Evolutionary conservation across 1,140 invertebrate genomes (phyloP), one percentile per base, ranked within the genome.

Genomic region (Trichomalopsis sarcophagae): DNA sequence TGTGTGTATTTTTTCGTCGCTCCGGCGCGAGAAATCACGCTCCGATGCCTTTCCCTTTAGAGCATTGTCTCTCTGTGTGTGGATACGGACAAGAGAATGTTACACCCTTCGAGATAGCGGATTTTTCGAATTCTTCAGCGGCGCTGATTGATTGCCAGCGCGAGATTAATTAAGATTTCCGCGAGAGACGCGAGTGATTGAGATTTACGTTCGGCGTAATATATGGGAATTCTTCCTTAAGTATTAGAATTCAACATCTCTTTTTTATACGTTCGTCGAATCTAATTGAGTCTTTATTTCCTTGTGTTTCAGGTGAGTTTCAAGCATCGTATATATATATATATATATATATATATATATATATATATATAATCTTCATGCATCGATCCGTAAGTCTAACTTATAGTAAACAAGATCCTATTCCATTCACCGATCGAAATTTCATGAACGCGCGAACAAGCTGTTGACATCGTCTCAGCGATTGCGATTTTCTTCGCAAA

Each of bases 71-170:
- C 40, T 11, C 21, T 5, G 50, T 30, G 50, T 40, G 66, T 11
- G n/a, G 27, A 27, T 62, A 40, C 76, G 27, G 13, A 50, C 14
- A 33, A 47, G 66, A 21, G 27, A 50, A 50, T 50, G 47, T 17
- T 50, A 50, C 47, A 50, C 47, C 47, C 27, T 82, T 82, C 0
- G 23, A 44, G 7, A 55, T 27, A 27, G 7, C 14, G 68, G 36
- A 84, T 84, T 73, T 78, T 62, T 73, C 30, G 30, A 69, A 83
- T 83, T 76, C 74, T 40, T n/a, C 14, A 17, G 23, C 30, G 10
- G 36, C 36, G 7, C 66, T 84, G 55, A 84, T 84, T 50, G 73
- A 69, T 84, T 40, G n/a, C 62, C 13, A 3, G 33, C 2, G 50
- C 66, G 2, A 2, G 44, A 13, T 36, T 23, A 23, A 74, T 69